These are phyloP conservation scores for Dicerorhinus sumatrensis DNA, from an alignment of 2,113 vertebrate genomes.

Conservation along the genomic window DNA sequence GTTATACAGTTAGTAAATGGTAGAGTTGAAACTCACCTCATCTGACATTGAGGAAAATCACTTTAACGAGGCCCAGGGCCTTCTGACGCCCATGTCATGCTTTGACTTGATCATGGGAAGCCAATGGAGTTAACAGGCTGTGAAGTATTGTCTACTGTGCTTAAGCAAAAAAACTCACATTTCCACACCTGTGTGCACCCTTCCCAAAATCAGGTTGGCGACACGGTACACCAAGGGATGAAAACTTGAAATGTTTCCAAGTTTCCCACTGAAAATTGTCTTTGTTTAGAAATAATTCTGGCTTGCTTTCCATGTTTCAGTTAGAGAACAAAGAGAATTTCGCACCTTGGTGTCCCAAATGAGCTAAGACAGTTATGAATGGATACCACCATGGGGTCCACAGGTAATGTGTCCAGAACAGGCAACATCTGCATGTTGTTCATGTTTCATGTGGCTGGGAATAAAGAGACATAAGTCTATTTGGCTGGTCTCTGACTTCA, in stretches of 20 bases:
- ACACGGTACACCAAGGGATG: not conserved
- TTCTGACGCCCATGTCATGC: not conserved
- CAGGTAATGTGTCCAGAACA: not conserved
- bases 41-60: not conserved
- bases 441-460: rapidly evolving
- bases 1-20: not conserved
- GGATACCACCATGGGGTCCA: not conserved
- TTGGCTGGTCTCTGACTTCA: not conserved
- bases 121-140: not conserved
- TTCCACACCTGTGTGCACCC: not conserved
- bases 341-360: not conserved
- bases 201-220: not conserved
- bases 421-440: not conserved
- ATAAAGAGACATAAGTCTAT: not conserved
- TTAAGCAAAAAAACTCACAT: not conserved
- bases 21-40: not conserved
- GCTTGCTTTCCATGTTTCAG: not conserved
- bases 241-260: not conserved
- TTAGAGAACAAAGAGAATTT: not conserved
- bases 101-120: not conserved
- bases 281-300: not conserved
- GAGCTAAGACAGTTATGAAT: not conserved
- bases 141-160: not conserved
- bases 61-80: not conserved
- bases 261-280: not conserved